Conservation (phyloP, 2,888 invertebrate species). For the Drosophila tripunctata region DNA sequence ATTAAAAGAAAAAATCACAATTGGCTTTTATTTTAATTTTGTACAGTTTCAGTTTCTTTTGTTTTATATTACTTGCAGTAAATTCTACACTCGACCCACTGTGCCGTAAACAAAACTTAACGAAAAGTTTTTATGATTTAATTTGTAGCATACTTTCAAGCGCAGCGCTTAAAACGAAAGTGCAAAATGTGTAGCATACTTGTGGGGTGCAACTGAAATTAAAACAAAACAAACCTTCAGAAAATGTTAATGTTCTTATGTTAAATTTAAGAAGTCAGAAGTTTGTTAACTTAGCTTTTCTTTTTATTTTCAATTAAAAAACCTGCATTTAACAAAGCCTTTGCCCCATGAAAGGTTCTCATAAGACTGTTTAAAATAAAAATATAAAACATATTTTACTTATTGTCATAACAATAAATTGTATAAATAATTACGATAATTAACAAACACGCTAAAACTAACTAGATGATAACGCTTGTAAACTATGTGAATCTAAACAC, state of each 20-base stretch:
- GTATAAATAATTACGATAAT: slow-evolving; percentile 26
- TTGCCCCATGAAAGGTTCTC: slow-evolving; percentile 55
- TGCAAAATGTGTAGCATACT: background rate
- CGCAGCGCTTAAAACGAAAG: background rate
- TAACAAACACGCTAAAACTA: slow-evolving; percentile 12
- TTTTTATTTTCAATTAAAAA: slow-evolving; percentile 3
- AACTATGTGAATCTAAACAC: slow-evolving; percentile 65
- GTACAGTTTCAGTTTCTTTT: slow-evolving; percentile 1
- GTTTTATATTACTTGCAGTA: background rate
- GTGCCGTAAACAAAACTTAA: background rate
- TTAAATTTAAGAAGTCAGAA: background rate
- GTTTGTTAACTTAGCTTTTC: background rate
- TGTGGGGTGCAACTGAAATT: background rate
- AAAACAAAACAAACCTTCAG: too few relatives aligned
- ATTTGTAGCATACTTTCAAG: slow-evolving; percentile 35
- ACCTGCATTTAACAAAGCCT: slow-evolving; percentile 64
- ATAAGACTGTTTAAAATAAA: slow-evolving; percentile 74
- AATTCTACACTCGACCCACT: background rate
- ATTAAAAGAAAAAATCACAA: slow-evolving; percentile 30
- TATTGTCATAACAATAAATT: slow-evolving; percentile 55
- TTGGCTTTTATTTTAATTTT: slow-evolving; percentile 46
- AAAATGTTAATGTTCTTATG: background rate
- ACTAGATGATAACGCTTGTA: slow-evolving; percentile 58
- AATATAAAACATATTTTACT: slow-evolving; percentile 53
- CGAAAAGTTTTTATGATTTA: background rate